A percentile compares a stretch with the other conserved stretches of the same genome.
Conservation (phyloP, 2,113 vertebrate genomes). For the Rhegmatorhina hoffmannsi region DNA sequence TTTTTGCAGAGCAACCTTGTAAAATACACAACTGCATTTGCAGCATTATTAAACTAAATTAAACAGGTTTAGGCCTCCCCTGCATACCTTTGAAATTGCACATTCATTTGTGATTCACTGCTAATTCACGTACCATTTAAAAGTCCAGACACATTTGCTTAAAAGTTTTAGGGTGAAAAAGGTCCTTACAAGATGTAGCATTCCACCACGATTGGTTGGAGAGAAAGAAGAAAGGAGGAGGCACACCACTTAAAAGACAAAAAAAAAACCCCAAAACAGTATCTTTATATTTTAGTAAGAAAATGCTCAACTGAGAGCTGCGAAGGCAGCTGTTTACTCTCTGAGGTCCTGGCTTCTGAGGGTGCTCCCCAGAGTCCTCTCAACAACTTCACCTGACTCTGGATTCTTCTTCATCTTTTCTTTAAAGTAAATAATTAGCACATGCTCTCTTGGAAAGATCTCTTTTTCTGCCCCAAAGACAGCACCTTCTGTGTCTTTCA, state of each 20-base stretch:
- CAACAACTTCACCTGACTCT: background rate
- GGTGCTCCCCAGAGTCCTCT: background rate
- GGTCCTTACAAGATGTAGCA: background rate
- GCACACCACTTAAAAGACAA: background rate
- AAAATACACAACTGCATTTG: slow-evolving; percentile 37
- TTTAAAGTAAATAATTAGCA: background rate
- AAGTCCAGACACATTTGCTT: background rate
- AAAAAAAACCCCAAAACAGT: background rate
- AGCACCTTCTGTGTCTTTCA: background rate
- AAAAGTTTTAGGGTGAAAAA: background rate
- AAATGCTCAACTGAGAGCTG: background rate
- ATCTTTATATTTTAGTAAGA: background rate
- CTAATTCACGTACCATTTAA: background rate
- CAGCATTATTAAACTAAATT: slow-evolving; percentile 8
- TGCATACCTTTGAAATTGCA: background rate
- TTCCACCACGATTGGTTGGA: background rate
- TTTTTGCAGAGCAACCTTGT: background rate
- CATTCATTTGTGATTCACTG: slow-evolving; percentile 27
- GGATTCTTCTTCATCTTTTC: background rate
- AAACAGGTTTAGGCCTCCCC: slow-evolving; percentile 21
- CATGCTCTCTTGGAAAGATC: background rate
- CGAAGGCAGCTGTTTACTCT: background rate
- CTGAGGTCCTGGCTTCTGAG: background rate
- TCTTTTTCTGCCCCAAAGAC: background rate
- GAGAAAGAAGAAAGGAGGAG: background rate